phyloP scores from a whole-genome alignment of 2,113 vertebrate species.

The mouse (Mus musculus) region GRCm39 chr1:126214001-126214500 shows the following conservation, averaged over 20 bases:
- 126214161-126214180: background rate
- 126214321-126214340: background rate
- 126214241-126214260: background rate
- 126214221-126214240: slow-evolving; percentile 9
- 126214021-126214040: background rate
- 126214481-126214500: no score
- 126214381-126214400: background rate
- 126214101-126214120: background rate
- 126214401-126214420: background rate
- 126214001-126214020: background rate
- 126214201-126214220: background rate
- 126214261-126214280: slow-evolving; percentile 40
- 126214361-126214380: background rate
- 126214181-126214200: background rate
- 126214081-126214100: no score
- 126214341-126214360: slow-evolving; percentile 10
- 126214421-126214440: background rate
- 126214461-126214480: background rate
- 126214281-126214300: slow-evolving; percentile 20
- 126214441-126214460: background rate
- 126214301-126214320: background rate
- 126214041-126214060: background rate
- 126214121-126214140: accelerated
- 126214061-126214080: background rate
- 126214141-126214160: background rate